These are phyloP conservation scores for Cantharis lateralis DNA, from an alignment of 2,888 invertebrate species.

Conservation along the genomic window DNA sequence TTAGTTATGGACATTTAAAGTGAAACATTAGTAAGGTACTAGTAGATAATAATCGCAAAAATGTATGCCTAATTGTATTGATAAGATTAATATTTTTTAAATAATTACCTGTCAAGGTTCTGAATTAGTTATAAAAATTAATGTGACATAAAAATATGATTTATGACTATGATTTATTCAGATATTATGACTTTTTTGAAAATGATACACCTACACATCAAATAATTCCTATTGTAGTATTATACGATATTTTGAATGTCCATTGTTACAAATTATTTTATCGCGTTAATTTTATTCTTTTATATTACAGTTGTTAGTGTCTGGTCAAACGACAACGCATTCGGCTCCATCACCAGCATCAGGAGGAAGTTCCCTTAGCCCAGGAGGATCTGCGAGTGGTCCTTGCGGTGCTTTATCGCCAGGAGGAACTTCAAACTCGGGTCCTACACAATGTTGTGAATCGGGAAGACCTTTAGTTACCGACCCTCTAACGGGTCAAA, in stretches of 20 bases:
- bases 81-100: background rate
- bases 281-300: background rate
- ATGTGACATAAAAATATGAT: background rate
- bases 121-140: background rate
- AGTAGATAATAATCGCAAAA: background rate
- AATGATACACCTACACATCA: background rate
- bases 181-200: background rate
- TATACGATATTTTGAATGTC: background rate
- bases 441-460: slow-evolving; percentile 74
- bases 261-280: background rate
- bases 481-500: slow-evolving; percentile 90
- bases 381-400: slow-evolving; percentile 63
- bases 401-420: slow-evolving; percentile 60
- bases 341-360: slow-evolving; percentile 79
- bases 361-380: slow-evolving; percentile 75
- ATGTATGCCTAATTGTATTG: background rate
- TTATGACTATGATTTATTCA: background rate
- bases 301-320: slow-evolving; percentile 70
- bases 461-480: slow-evolving; percentile 90
- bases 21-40: background rate
- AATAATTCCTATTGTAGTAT: background rate
- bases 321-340: slow-evolving; percentile 75
- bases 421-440: slow-evolving; percentile 54
- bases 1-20: background rate
- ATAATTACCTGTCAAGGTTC: background rate